phyloP scores from a whole-genome alignment of 2,888 invertebrate species.

The Drosophila quasianomalipes region DNA sequence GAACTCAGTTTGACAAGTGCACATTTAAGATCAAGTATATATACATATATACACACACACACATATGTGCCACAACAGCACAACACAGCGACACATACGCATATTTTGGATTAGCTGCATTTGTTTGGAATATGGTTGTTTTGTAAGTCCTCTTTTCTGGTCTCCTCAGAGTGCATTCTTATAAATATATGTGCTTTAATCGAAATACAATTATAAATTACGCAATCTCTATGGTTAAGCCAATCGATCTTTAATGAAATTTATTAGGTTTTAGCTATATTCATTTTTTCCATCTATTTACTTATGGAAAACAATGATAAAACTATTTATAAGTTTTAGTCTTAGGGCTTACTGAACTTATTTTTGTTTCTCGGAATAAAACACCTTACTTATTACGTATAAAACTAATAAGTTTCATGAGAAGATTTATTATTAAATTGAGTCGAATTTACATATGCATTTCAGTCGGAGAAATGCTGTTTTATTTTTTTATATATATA shows the following conservation, averaged over 20 bases:
- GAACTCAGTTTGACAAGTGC: constrained; percentile 32
- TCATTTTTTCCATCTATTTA: neutral
- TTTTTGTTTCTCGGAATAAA: neutral
- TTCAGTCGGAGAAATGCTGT: too few relatives aligned
- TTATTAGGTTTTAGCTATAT: too few relatives aligned
- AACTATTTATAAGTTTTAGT: neutral
- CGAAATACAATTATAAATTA: constrained; percentile 6
- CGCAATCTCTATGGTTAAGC: neutral
- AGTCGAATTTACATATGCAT: neutral
- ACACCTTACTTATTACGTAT: neutral
- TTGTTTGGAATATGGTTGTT: constrained; percentile 81
- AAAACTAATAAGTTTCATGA: neutral
- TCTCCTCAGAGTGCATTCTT: constrained; percentile 3
- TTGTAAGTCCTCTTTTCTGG: constrained; percentile 73
- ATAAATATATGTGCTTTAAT: constrained; percentile 12
- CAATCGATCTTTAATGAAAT: neutral
- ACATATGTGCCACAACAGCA: constrained; percentile 1
- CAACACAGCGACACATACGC: neutral
- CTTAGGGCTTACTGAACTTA: neutral
- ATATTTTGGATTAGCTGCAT: constrained; percentile 55
- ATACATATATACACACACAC: neutral
- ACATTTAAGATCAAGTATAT: constrained; percentile 18
- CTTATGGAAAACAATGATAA: neutral
- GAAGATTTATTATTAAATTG: neutral
- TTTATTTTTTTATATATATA: too few relatives aligned